Conservation (phyloP, 2,113 vertebrate genomes). For the Tamias sibiricus region DNA sequence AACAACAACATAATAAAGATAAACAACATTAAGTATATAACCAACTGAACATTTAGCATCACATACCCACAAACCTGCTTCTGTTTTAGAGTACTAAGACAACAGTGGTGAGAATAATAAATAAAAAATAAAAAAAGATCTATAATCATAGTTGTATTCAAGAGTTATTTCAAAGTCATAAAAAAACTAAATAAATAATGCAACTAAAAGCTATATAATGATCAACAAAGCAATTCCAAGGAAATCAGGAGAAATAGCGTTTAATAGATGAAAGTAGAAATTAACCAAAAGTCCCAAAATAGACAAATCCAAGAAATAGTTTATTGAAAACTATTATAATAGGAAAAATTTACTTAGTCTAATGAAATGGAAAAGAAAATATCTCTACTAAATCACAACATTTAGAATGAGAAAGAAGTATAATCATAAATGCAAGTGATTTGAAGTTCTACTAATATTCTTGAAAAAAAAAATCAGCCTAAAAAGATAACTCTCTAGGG, state of each 20-base stretch:
- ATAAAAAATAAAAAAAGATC: neutral
- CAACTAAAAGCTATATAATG: neutral
- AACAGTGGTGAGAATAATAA: constrained; percentile 25
- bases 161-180: neutral
- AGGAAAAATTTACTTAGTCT: neutral
- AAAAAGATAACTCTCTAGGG: neutral
- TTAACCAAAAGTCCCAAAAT: neutral
- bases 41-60: neutral
- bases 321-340: neutral
- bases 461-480: neutral
- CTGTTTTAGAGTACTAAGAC: neutral
- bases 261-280: constrained; percentile 7
- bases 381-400: neutral
- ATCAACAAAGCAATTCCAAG: neutral
- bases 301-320: neutral
- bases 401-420: neutral
- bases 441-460: neutral
- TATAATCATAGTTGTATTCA: neutral
- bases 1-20: neutral
- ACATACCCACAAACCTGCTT: neutral
- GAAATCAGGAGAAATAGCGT: neutral
- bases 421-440: neutral
- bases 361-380: constrained; percentile 3
- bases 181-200: neutral
- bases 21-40: neutral